Base-by-base conservation (phyloP, 1,140 invertebrate genomes). In the Trypoxylus dichotomus region DNA sequence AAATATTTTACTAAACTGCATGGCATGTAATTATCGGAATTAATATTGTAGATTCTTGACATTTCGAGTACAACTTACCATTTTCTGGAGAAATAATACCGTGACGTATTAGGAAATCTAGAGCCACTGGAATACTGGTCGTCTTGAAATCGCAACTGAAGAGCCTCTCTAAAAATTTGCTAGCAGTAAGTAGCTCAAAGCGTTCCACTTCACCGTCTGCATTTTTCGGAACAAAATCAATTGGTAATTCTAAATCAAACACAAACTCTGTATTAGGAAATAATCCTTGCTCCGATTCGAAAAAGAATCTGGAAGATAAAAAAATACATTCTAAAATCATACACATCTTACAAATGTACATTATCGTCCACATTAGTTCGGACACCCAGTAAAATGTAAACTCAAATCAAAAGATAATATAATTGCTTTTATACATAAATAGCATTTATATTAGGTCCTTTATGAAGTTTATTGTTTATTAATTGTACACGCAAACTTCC, bases 201-300 rank as follows among this genome's bases (percentile, higher is more conserved):
- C 90, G 92, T 84, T 96, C 94, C 7, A 98, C 96, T 88, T 98
- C 97, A 68, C 96, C 96, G 87, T 98, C 97, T 77, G 93, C 91
- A 85, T 97, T 97, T 78, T 91, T 91, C 15, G 97, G 97, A 74
- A 92, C 87, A 89, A 98, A 98, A 84, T 97, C 94, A 21, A 91
- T 82, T 13, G 97, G 96, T 74, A 98, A 87, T 88, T 97, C 95
- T 79, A 98, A 89, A 86, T 98, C 97, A 87, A 94, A 98, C n/a
- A 97, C 93, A 88, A 97, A 98, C 86, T 97, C 94, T 15, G 95
- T 96, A 84, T 98, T 97, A 21, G 96, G 96, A 84, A 96, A 97
- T 25, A 98, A 86, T 0, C 97, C 97, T 83, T 94, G 89, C 85
- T 97, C 95, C 85, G 95, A 96, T 88, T 97, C 95, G 84, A 94